A percentile compares a stretch with the other conserved stretches of the same genome.
These are phyloP conservation scores for Orius insidiosus DNA, from an alignment of 1,140 invertebrate genomes.

Conservation along the genomic window DNA sequence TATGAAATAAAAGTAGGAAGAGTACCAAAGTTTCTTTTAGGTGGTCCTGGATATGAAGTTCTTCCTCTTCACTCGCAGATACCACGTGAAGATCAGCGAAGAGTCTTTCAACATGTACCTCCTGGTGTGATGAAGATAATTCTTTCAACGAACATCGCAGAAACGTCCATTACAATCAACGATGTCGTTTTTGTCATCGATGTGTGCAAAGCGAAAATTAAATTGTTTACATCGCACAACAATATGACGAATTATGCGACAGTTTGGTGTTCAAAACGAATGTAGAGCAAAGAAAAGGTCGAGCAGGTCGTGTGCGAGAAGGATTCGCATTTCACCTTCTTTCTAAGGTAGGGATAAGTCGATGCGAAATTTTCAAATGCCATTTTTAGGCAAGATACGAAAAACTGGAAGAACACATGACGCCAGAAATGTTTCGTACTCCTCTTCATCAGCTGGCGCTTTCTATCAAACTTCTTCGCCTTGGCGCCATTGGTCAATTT, in stretches of 20 bases:
- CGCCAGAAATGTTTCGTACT: constrained; percentile 90
- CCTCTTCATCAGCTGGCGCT: constrained; percentile 80
- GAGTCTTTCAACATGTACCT: constrained; percentile 66
- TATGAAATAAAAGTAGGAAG: neutral
- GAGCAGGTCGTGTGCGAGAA: constrained; percentile 73
- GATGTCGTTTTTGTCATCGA: constrained; percentile 94
- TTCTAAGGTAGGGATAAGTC: constrained; percentile 31
- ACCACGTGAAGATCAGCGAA: constrained; percentile 73
- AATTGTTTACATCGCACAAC: constrained; percentile 85
- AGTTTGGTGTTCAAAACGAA: constrained; percentile 86
- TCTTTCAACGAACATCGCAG: constrained; percentile 79
- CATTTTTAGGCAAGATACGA: constrained; percentile 38
- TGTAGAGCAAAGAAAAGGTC: constrained; percentile 73
- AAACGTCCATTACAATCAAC: constrained; percentile 91
- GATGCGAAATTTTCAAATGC: neutral
- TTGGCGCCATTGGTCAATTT: constrained; percentile 82
- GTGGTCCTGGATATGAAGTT: constrained; percentile 44
- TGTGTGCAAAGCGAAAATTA: constrained; percentile 88
- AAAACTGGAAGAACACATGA: constrained; percentile 74
- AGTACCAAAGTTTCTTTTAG: constrained; percentile 17
- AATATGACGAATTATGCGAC: constrained; percentile 91
- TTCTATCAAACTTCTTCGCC: constrained; percentile 67
- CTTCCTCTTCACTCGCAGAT: constrained; percentile 81
- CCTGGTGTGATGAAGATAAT: constrained; percentile 63
- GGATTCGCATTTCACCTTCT: constrained; percentile 84